phyloP scores from a whole-genome alignment of 2,113 vertebrate species.

The Clarias magur region DNA sequence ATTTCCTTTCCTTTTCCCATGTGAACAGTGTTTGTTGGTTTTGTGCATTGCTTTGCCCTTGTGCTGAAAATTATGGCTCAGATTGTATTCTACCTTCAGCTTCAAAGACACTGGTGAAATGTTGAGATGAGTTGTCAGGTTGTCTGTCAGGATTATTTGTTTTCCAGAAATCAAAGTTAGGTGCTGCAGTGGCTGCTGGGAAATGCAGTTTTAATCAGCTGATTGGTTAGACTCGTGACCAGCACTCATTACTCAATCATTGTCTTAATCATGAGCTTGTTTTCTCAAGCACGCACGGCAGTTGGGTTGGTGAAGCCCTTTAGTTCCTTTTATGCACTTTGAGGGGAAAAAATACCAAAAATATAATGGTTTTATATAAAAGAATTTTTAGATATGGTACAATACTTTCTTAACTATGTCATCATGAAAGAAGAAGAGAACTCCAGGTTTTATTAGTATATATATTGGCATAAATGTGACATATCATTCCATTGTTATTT shows the following conservation, averaged over 20 bases:
- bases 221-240: not conserved
- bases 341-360: constrained; percentile 40
- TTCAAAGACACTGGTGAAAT: constrained; percentile 7
- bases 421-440: constrained; percentile 17
- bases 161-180: constrained; percentile 12
- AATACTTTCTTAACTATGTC: constrained; percentile 34
- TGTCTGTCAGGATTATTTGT: not conserved
- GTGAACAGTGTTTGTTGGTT: constrained; percentile 1
- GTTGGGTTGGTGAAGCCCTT: constrained; percentile 23
- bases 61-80: constrained; percentile 28
- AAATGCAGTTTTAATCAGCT: constrained; percentile 26
- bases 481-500: constrained; percentile 54
- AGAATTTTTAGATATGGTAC: constrained; percentile 39
- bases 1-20: constrained; percentile 19
- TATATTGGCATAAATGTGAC: constrained; percentile 44
- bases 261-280: constrained; percentile 40
- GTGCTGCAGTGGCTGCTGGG: constrained; percentile 40
- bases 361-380: constrained; percentile 32
- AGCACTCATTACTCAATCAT: constrained; percentile 14
- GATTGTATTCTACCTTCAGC: constrained; percentile 25
- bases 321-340: constrained; percentile 51
- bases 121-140: not conserved
- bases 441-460: constrained; percentile 41
- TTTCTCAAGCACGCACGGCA: not conserved
- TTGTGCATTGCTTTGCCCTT: constrained; percentile 41